Base-by-base conservation (phyloP, 2,888 invertebrate species). In the Conistra vaccinii region DNA sequence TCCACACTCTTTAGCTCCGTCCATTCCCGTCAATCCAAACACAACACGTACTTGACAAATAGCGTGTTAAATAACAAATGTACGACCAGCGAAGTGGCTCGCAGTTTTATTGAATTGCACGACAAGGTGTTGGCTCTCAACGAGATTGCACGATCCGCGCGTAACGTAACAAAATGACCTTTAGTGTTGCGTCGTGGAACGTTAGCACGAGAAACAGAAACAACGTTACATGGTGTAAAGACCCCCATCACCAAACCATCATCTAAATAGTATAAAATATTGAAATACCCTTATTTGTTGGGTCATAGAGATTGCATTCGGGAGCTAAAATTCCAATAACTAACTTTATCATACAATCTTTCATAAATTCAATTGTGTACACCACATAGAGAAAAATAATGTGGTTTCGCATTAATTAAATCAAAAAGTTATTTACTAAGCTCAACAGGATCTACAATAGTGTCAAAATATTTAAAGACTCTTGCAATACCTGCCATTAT, bases 91-190 rank as follows among this genome's bases (percentile, higher is more conserved):
- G 80, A 88, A 87, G 85, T 81, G 79, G 79, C 81, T 85, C 84
- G 70, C 76, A 45, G 78, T 84, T 79, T 85, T 86, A 87, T 89
- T 89, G 85, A 90, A 63, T 48, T 51, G 67, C 71, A 77, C 69
- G 73, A 80, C 71, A 67, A 78, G 83, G 76, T 83, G 85, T 77
- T 81, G 72, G 87, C 91, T 90, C 81, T 91, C 86, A 91, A 78
- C 87, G 75, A 86, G 87, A 91, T 91, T 91, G 87, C 89, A 81
- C 79, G 72, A 76, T 69, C 61, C 61, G 62, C 62, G 67, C 29
- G 76, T 80, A 76, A 76, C 76, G 61, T 70, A 70, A 71, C 83
- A 67, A 77, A 83, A 83, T 78, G 72, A 85, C 63, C 63, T 76
- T 78, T 57, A 73, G 48, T 26, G 55, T 70, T 55, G 73, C 58